phyloP scores from a whole-genome alignment of 2,797 vertebrate genomes.

The Pelobates cultripes region DNA sequence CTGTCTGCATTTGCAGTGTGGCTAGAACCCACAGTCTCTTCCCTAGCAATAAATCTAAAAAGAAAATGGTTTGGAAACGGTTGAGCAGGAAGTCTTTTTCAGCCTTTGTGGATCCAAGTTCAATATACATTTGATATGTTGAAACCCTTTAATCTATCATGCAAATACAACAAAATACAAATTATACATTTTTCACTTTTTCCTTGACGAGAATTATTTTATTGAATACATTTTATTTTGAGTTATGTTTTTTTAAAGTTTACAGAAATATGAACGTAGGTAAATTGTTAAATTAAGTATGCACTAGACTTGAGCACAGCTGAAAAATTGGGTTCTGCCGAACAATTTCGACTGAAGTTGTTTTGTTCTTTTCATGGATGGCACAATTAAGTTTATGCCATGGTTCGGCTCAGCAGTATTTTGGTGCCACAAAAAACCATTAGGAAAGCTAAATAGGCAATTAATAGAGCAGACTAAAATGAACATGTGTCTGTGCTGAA shows the following conservation, averaged over 20 bases:
- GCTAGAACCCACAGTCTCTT: constrained; percentile 34
- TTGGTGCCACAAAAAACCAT: no score
- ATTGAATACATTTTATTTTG: neutral
- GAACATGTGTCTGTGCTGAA: no score
- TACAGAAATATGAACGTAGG: neutral
- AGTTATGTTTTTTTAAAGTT: neutral
- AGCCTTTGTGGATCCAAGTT: constrained; percentile 29
- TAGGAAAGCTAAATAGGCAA: no score
- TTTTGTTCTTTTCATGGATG: no score
- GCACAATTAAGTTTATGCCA: no score
- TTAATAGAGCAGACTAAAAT: no score
- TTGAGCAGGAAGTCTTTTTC: constrained; percentile 25
- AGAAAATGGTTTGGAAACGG: constrained; percentile 35
- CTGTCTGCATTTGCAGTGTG: constrained; percentile 38
- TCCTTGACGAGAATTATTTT: neutral
- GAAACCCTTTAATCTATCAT: constrained; percentile 30
- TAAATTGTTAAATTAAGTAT: no score
- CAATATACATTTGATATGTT: constrained; percentile 32
- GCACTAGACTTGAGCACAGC: no score
- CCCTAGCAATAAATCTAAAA: constrained; percentile 36
- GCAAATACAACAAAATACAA: neutral
- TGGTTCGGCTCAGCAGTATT: no score
- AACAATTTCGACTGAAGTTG: no score
- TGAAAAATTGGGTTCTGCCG: no score
- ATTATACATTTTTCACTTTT: neutral